phyloP scores from a whole-genome alignment of 1,140 invertebrate genomes.

The Penaeus vannamei region DNA sequence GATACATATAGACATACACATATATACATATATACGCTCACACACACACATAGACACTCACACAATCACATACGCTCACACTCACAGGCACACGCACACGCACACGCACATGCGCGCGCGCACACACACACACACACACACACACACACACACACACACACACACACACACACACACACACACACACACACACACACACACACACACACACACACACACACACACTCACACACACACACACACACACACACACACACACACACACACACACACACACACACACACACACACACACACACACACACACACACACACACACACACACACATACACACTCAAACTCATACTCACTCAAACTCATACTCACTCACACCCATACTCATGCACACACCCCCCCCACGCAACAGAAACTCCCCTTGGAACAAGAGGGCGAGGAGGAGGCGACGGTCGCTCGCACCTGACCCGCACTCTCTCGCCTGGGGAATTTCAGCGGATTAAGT shows the following conservation, averaged over 20 bases:
- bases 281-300: slow-evolving; percentile 9
- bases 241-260: too few species aligned
- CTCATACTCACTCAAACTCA: not conserved
- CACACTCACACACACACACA: not conserved
- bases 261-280: slow-evolving; percentile 13
- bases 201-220: slow-evolving; percentile 17
- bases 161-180: slow-evolving; percentile 24
- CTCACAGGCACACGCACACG: too few species aligned
- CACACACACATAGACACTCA: too few species aligned
- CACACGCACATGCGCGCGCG: too few species aligned
- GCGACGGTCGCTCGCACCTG: too few species aligned
- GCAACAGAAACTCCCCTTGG: not conserved
- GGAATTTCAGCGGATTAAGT: too few species aligned
- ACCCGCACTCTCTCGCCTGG: too few species aligned
- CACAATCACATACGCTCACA: too few species aligned
- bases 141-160: too few species aligned
- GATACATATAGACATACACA: too few species aligned
- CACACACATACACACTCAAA: slow-evolving; percentile 5
- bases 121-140: too few species aligned
- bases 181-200: slow-evolving; percentile 1
- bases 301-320: slow-evolving; percentile 18
- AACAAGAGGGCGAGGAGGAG: not conserved
- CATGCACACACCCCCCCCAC: not conserved
- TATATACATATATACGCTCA: too few species aligned
- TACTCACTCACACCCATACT: not conserved